These are phyloP conservation scores for Phoenicopterus ruber DNA, from an alignment of 2,113 vertebrate genomes.

Conservation along the genomic window DNA sequence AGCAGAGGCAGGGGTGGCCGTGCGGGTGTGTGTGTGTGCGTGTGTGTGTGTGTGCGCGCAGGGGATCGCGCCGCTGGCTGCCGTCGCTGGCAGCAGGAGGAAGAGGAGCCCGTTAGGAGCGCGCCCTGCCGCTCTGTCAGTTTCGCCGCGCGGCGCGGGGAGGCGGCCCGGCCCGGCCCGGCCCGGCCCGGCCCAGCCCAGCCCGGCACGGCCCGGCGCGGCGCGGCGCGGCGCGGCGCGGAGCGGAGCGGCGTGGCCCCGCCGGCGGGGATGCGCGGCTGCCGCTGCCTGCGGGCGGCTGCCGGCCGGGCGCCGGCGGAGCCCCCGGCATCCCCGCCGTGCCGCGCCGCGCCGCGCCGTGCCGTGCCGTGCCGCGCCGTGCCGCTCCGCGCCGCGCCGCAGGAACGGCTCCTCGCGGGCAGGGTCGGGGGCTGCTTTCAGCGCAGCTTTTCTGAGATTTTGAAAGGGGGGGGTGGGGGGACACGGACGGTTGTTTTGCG, in stretches of 20 bases:
- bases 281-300: background rate
- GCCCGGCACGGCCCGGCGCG: no score
- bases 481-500: background rate
- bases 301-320: background rate
- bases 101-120: slow-evolving; percentile 39
- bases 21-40: background rate
- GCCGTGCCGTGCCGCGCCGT: background rate
- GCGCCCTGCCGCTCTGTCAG: background rate
- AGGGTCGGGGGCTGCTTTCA: background rate
- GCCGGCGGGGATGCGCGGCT: background rate
- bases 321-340: background rate
- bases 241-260: background rate
- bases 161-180: background rate
- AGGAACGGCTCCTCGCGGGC: background rate
- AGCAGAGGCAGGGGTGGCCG: background rate
- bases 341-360: no score
- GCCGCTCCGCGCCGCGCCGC: background rate
- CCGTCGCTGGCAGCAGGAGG: background rate
- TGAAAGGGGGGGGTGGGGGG: no score
- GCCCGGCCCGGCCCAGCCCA: background rate
- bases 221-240: no score
- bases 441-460: background rate
- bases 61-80: background rate
- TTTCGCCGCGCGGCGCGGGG: background rate
- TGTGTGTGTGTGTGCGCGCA: background rate